Evolutionary conservation across 2,888 invertebrate species (phyloP).

Genomic region (Lobophora halterata): DNA sequence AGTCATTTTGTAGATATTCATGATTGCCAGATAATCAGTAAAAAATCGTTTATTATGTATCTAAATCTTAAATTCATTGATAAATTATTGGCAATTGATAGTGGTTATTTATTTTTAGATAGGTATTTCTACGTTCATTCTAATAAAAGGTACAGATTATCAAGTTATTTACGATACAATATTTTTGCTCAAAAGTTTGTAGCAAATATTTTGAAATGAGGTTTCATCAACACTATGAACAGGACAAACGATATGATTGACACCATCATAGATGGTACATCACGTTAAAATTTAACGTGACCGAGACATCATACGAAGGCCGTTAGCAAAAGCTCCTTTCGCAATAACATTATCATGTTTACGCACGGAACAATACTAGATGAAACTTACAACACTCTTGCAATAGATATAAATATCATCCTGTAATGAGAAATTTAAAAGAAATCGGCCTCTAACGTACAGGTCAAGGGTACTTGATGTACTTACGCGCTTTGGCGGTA

Average conservation of each 20-base stretch:
- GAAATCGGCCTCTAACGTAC: constrained; percentile 36
- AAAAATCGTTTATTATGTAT: no score
- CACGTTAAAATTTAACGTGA: constrained; percentile 12
- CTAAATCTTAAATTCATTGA: no score
- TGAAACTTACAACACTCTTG: constrained; percentile 25
- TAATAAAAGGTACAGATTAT: no score
- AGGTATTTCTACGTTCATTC: no score
- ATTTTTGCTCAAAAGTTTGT: not conserved
- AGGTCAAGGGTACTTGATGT: constrained; percentile 36
- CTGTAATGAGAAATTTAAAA: constrained; percentile 34
- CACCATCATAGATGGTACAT: constrained; percentile 11
- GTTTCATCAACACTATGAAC: constrained; percentile 9
- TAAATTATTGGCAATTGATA: no score
- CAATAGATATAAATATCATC: constrained; percentile 29
- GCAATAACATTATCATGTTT: constrained; percentile 17
- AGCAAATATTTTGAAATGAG: not conserved
- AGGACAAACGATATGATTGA: constrained; percentile 14
- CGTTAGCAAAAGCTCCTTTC: constrained; percentile 10
- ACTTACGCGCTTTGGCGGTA: constrained; percentile 13
- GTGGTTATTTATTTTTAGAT: no score
- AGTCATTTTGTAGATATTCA: no score
- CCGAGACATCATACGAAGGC: constrained; percentile 18
- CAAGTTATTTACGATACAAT: no score
- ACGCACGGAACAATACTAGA: constrained; percentile 23
- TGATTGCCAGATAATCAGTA: no score